These are phyloP conservation scores for Drosophila bifasciata DNA, from an alignment of 1,140 invertebrate genomes.

Conservation along the genomic window DNA sequence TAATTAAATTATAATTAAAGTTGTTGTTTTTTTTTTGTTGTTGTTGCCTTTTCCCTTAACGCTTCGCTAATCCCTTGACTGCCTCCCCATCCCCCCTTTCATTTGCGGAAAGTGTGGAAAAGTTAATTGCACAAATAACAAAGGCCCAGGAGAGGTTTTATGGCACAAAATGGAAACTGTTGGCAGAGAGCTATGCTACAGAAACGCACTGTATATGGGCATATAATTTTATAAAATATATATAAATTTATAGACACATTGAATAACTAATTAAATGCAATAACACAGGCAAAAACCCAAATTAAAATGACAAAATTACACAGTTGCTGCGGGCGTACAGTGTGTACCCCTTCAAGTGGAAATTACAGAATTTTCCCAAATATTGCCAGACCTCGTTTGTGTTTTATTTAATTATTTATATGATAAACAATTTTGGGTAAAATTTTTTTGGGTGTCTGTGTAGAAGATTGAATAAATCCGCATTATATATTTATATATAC, in stretches of 20 bases:
- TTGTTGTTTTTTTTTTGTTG: slow-evolving; percentile 6
- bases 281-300: slow-evolving; percentile 59
- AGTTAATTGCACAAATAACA: slow-evolving; percentile 62
- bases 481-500: slow-evolving; percentile 1
- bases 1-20: slow-evolving; percentile 78
- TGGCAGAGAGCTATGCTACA: not conserved
- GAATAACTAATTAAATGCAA: slow-evolving; percentile 65
- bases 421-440: slow-evolving; percentile 17
- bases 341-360: slow-evolving; percentile 46
- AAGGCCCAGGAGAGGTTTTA: slow-evolving; percentile 13
- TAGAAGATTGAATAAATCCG: not conserved
- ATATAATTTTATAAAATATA: slow-evolving; percentile 45
- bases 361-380: slow-evolving; percentile 51
- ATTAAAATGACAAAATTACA: slow-evolving; percentile 71
- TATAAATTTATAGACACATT: slow-evolving; percentile 40
- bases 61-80: slow-evolving; percentile 3
- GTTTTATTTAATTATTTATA: slow-evolving; percentile 49
- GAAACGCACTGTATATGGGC: slow-evolving; percentile 1
- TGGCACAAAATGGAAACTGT: slow-evolving; percentile 12
- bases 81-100: not conserved
- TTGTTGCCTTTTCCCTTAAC: slow-evolving; percentile 5
- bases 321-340: slow-evolving; percentile 18
- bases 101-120: slow-evolving; percentile 36
- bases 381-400: slow-evolving; percentile 42
- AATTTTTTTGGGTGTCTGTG: slow-evolving; percentile 1